phyloP scores from a whole-genome alignment of 2,113 vertebrate genomes.

The Scomber colias region DNA sequence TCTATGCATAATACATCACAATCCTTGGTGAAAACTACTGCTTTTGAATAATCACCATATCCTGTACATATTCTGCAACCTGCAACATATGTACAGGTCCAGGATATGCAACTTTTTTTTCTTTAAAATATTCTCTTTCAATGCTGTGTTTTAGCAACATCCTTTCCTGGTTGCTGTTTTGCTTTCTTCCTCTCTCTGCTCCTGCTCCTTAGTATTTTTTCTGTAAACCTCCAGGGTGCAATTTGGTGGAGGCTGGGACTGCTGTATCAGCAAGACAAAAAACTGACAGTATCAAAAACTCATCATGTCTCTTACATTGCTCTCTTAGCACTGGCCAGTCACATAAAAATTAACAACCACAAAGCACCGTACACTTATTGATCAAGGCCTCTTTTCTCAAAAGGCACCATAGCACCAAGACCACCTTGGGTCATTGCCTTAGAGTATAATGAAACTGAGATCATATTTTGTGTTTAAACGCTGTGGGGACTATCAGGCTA shows the following conservation, averaged over 20 bases:
- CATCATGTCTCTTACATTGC: slow-evolving; percentile 52
- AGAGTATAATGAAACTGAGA: slow-evolving; percentile 28
- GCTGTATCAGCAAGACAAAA: slow-evolving; percentile 52
- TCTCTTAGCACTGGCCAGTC: slow-evolving; percentile 37
- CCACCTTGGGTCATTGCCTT: slow-evolving; percentile 23
- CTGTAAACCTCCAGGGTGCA: slow-evolving; percentile 25
- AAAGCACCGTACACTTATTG: slow-evolving; percentile 32
- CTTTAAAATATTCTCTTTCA: background rate
- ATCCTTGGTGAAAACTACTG: background rate
- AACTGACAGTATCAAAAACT: slow-evolving; percentile 61
- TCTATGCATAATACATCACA: slow-evolving; percentile 1
- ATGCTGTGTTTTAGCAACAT: background rate
- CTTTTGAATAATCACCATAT: background rate
- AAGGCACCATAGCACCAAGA: background rate
- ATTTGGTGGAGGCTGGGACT: slow-evolving; percentile 45
- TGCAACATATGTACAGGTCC: no score
- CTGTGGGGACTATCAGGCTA: slow-evolving; percentile 3
- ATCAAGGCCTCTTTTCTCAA: slow-evolving; percentile 38
- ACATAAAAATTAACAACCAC: slow-evolving; percentile 53
- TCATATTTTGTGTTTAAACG: slow-evolving; percentile 37
- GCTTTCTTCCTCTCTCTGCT: background rate
- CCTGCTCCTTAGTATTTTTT: slow-evolving; percentile 12
- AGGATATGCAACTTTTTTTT: slow-evolving; percentile 7
- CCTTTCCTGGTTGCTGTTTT: background rate
- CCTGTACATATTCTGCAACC: background rate